Evolutionary conservation across 2,797 vertebrate species (phyloP), one percentile per base, ranked within the genome.

Genomic region (Esox masquinongy): DNA sequence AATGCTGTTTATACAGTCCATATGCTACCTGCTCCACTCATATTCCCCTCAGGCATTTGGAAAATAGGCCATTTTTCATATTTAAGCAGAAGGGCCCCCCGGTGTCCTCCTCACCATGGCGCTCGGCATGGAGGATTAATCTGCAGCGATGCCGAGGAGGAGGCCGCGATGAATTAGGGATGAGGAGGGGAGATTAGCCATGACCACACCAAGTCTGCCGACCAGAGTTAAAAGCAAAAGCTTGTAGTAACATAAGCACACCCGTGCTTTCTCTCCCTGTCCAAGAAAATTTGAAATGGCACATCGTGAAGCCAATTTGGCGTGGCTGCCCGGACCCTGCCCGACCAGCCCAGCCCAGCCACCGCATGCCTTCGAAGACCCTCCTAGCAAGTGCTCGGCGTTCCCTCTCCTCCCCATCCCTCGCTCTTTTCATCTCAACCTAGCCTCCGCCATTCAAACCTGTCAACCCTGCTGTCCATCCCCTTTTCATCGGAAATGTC

Each of bases 101-200:
- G 82, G 75, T 79, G 77, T 76, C n/a, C 24, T 14, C 16, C 64
- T 39, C 73, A 50, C 73, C 29, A 64, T 3, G 24, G 16, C 63
- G 5, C 49, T 8, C 47, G 14, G 26, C 66, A 26, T 16, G 68
- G 34, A 68, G 75, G 78, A 80, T 84, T 87, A 78, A 88, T 87
- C 77, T 75, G 64, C 64, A 56, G 63, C 64, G 70, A 83, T 81
- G 81, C 71, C 24, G 43, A 31, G 26, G 84, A 84, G 86, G 80
- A 82, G 87, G 85, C 85, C 79, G 80, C 82, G 75, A 93, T 93
- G 87, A 91, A 93, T 92, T 87, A 91, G 31, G 81, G 83, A 93
- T 91, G 85, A 91, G 82, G 22, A 80, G 72, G 70, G 78, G 80
- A 73, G 70, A 78, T 75, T 78, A 77, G 81, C 78, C 80, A 67